A percentile compares a stretch with the other conserved stretches of the same genome.
These are phyloP conservation scores for Reinhardtius hippoglossoides DNA, from an alignment of 2,113 vertebrate genomes.

Conservation along the genomic window DNA sequence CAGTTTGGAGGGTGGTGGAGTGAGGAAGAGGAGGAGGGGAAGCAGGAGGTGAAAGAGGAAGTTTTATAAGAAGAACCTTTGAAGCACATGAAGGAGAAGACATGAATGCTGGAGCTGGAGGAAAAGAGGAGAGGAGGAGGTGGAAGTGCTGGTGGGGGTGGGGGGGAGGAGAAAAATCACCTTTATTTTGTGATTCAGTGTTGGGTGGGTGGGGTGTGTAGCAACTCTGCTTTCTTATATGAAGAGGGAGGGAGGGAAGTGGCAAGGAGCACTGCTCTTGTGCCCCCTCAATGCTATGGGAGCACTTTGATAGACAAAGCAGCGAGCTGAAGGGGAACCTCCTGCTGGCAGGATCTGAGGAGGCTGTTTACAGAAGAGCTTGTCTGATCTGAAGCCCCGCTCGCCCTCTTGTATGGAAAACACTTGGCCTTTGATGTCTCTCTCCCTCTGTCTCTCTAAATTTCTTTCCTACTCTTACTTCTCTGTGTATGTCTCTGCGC, in stretches of 20 bases:
- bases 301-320: conserved; percentile 83
- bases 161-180: conserved; percentile 71
- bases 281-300: conserved; percentile 64
- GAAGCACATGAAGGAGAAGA: conserved; percentile 72
- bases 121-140: conserved; percentile 43
- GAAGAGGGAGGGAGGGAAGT: conserved; percentile 55
- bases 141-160: conserved; percentile 52
- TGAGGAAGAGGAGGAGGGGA: conserved; percentile 45
- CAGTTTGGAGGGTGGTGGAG: conserved; percentile 49
- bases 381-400: conserved; percentile 79
- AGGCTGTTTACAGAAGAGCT: conserved; percentile 80
- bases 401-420: conserved; percentile 78
- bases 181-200: conserved; percentile 75
- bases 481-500: conserved; percentile 9
- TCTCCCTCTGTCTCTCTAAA: conserved; percentile 67
- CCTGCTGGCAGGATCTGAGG: conserved; percentile 81
- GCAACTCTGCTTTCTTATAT: conserved; percentile 43
- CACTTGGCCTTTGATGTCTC: conserved; percentile 84
- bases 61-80: conserved; percentile 61
- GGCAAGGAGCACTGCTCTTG: conserved; percentile 63
- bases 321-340: conserved; percentile 75
- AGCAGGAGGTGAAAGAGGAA: conserved; percentile 41
- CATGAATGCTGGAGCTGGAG: conserved; percentile 51
- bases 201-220: conserved; percentile 7
- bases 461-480: conserved; percentile 53